Evolutionary conservation across 2,113 vertebrate species (phyloP).

Genomic region (Syrrhaptes paradoxus): DNA sequence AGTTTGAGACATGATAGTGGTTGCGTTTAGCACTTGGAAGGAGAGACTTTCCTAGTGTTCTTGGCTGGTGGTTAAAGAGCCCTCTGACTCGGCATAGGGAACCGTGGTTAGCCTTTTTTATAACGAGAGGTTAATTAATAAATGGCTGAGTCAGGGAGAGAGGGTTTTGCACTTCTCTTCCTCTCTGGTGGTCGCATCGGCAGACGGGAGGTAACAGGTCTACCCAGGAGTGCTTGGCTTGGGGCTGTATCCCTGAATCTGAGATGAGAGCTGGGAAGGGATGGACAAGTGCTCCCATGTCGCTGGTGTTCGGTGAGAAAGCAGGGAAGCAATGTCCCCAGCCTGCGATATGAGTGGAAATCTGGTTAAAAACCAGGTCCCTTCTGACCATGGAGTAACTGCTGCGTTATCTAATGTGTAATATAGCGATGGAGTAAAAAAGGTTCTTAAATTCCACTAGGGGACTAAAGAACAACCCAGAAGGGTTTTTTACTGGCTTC

Average conservation of each 20-base stretch:
- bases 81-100: background rate
- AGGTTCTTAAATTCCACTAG: background rate
- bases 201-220: background rate
- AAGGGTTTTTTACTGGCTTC: background rate
- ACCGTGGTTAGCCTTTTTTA: background rate
- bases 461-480: background rate
- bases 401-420: no score
- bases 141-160: background rate
- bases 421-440: background rate
- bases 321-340: background rate
- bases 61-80: background rate
- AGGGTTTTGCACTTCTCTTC: background rate
- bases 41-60: background rate
- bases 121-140: background rate
- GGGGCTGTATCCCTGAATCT: no score
- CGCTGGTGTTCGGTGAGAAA: background rate
- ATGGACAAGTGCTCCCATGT: rapidly evolving
- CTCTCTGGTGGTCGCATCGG: rapidly evolving
- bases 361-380: background rate
- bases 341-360: rapidly evolving
- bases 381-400: background rate
- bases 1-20: background rate
- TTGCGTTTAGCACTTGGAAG: background rate
- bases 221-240: background rate
- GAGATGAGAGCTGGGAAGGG: background rate